Evolutionary conservation across 2,113 vertebrate species (phyloP).

Genomic region (Corythaixoides concolor): DNA sequence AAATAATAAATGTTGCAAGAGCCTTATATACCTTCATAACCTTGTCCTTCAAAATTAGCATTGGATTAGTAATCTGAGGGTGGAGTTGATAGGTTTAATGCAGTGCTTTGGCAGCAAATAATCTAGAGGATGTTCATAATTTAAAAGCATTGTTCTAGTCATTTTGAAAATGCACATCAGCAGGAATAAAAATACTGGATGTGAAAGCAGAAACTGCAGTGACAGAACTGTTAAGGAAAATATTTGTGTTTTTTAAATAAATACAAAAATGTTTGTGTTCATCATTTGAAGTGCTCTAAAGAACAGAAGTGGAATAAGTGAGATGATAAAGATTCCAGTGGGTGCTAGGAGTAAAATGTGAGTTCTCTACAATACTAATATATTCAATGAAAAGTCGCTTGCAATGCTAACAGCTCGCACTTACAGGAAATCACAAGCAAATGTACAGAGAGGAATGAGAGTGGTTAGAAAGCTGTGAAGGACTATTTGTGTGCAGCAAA

Average conservation of each 20-base stretch:
- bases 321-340: not conserved
- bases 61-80: not conserved
- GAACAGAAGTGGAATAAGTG: not conserved
- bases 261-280: not conserved
- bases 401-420: not conserved
- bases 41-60: slow-evolving; percentile 31
- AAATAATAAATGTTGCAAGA: not conserved
- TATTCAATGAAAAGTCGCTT: not conserved
- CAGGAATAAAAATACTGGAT: slow-evolving; percentile 27
- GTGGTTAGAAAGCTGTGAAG: not conserved
- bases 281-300: not conserved
- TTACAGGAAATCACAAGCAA: not conserved
- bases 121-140: slow-evolving; percentile 13
- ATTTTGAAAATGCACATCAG: slow-evolving; percentile 7
- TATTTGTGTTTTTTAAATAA: not conserved
- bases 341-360: not conserved
- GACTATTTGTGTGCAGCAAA: not conserved
- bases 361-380: not conserved
- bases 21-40: not conserved
- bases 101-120: slow-evolving; percentile 25
- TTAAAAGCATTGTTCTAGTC: slow-evolving; percentile 20
- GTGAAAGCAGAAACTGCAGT: not conserved
- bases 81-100: not conserved
- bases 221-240: not conserved
- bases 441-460: not conserved